Evolutionary conservation across 2,797 vertebrate species (phyloP), one percentile per base, ranked within the genome.

Genomic region (Dendrocincla fuliginosa): DNA sequence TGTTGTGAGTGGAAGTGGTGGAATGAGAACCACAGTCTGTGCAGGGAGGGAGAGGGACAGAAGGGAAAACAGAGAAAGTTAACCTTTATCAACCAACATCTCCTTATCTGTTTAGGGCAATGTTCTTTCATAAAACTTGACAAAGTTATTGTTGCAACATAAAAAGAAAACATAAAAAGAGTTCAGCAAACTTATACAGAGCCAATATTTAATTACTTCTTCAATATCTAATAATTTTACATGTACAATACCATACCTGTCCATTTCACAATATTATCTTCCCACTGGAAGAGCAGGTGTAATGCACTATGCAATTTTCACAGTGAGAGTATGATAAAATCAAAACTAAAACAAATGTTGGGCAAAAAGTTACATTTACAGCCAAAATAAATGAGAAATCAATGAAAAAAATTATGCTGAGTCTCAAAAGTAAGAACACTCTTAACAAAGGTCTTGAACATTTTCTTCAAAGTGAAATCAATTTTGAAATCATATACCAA

Each of bases 181-280:
- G 17, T 60, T 87, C 28, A 74, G 46, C 28, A 67, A 65, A 55
- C 25, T 11, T 47, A 6, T 17, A 16, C 1, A 68, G 23, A 70
- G 11, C 16, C 20, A 46, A 13, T 60, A 46, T 47, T 88, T 68
- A 81, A 76, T n/a, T 42, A 63, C 5, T 7, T 80, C 16, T 55
- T 77, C 18, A 57, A 16, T 32, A 84, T n/a, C 30, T 61, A 17
- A 55, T 60, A 41, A 67, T 80, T 83, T 87, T 85, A 77, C 13
- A 80, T 1, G 2, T 55, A 24, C 32, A 76, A 28, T 39, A 50
- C 13, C 1, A 0, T 37, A 60, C 44, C 52, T 63, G 30, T 44
- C 47, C 27, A 37, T 75, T 93, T 92, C 61, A 79, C 44, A 91
- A 20, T 25, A 81, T 27, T 24, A 42, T 7, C 22, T 81, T 77